Base-by-base conservation (phyloP, 2,797 vertebrate genomes). In the Dendrocincla tyrannina region DNA sequence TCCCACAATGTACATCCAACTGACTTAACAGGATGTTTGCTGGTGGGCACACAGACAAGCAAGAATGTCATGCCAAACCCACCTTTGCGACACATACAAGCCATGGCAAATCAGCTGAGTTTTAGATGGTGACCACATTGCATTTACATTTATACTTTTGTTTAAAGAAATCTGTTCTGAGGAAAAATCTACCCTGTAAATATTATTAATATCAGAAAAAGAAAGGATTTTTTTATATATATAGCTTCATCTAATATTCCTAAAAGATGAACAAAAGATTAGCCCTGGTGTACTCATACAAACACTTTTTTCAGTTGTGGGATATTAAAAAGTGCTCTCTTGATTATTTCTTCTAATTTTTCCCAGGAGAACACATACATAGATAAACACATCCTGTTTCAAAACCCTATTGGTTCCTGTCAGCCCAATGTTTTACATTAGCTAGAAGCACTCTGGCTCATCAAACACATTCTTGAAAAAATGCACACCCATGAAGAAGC, bases 381-480 rank as follows among this genome's bases (percentile, higher is more conserved):
- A 59, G 42, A 60, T 66, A 74, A 80, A 76, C 18, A 81, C 6
- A 47, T 27, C 37, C 16, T 72, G 6, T 76, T 91, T 68, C 77
- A 84, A 81, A 92, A 73, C 30, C 37, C 58, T 47, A 10, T 20
- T 2, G 4, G 58, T 42, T 72, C 46, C 58, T 77, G 49, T 68
- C 64, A 86, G 49, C 28, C 24, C 47, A n/a, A 35, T 60, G 46
- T 44, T 73, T 91, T 67, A 77, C 2, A 3, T 42, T 83, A 86
- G 55, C 84, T 91, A 35, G 88, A 84, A 91, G 69, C 66, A 68
- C 84, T 90, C 83, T 91, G 90, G 69, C 88, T 78, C 58, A 16
- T 15, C 4, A 86, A 90, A 73, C 17, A 49, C 70, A 39, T 86
- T 85, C 67, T 78, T 91, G 66, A 72, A 88, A 76, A 90, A 76